These are phyloP conservation scores for Lepidochitona cinerea DNA, from an alignment of 2,888 invertebrate species.

Conservation along the genomic window DNA sequence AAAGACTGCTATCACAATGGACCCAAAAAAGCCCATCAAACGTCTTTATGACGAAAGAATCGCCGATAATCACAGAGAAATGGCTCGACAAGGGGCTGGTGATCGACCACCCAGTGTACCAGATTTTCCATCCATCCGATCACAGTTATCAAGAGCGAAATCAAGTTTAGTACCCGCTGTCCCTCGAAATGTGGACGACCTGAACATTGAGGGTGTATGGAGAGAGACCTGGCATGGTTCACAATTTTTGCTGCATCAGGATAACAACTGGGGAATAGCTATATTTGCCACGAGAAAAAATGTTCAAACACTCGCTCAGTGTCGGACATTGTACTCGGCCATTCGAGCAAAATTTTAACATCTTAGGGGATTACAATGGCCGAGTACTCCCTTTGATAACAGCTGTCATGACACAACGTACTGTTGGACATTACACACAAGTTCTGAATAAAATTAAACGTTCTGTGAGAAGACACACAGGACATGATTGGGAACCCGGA, in stretches of 20 bases:
- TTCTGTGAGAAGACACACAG: neutral
- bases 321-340: neutral
- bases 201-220: neutral
- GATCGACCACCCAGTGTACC: neutral
- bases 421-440: conserved; percentile 2
- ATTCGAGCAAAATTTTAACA: neutral
- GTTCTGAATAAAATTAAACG: neutral
- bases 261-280: conserved; percentile 8
- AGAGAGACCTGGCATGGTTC: neutral
- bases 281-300: neutral
- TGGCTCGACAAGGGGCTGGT: neutral
- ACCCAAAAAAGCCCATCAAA: neutral
- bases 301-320: neutral
- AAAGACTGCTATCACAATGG: neutral
- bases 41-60: neutral
- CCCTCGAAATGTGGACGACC: neutral
- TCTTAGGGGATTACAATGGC: conserved; percentile 1
- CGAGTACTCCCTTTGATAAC: neutral
- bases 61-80: neutral
- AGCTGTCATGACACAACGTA: neutral
- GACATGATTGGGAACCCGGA: neutral
- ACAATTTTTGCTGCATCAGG: conserved; percentile 2
- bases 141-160: neutral
- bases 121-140: neutral
- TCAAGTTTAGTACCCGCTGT: neutral